Conservation (phyloP, 2,797 vertebrate species). For the Sebastes glaucus region DNA sequence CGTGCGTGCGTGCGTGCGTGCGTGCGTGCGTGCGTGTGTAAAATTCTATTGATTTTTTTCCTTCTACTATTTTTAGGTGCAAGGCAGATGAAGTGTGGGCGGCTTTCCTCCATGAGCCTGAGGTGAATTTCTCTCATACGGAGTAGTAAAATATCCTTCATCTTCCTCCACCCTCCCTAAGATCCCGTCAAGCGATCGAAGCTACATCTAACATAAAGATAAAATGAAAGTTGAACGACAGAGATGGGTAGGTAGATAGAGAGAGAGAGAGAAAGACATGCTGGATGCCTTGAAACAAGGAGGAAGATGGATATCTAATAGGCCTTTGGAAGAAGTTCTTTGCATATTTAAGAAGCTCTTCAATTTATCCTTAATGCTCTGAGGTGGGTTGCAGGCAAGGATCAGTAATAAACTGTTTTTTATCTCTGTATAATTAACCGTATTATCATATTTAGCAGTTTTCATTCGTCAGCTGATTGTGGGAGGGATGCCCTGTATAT, state of each 20-base stretch:
- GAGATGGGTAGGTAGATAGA: not conserved
- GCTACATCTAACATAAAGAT: not conserved
- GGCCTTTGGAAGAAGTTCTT: not conserved
- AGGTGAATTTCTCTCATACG: constrained; percentile 28
- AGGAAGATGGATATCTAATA: constrained; percentile 6
- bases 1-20: too few species aligned
- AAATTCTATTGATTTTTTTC: constrained; percentile 40
- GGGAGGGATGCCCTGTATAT: not conserved
- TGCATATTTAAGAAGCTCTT: constrained; percentile 28
- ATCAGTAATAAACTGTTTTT: constrained; percentile 2
- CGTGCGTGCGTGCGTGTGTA: not conserved
- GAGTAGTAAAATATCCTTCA: constrained; percentile 31
- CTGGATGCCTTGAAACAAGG: not conserved
- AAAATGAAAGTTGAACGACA: not conserved
- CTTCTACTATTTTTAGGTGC: constrained; percentile 32
- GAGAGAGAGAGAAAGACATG: not conserved
- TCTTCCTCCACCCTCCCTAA: not conserved
- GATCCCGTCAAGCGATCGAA: constrained; percentile 12
- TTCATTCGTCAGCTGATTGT: constrained; percentile 22
- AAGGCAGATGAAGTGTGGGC: constrained; percentile 45
- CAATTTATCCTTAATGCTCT: not conserved
- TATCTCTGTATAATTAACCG: not conserved
- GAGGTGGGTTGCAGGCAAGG: not conserved
- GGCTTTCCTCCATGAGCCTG: constrained; percentile 28
- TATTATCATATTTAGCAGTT: not conserved